Evolutionary conservation across 2,888 invertebrate genomes (phyloP).

Genomic region (Scaptomyza flava): DNA sequence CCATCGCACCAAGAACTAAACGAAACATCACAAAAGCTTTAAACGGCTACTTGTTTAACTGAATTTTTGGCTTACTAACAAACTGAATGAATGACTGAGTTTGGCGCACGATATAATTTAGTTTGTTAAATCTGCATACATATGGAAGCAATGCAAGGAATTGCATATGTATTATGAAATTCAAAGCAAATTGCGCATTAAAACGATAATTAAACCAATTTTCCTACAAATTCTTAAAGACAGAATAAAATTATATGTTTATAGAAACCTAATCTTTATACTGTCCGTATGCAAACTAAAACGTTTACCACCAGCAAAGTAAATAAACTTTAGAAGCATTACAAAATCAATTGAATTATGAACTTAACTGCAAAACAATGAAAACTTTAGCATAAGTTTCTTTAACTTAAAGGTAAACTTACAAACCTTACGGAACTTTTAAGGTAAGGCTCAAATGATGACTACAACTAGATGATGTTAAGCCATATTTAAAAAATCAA

Average conservation of each 20-base stretch:
- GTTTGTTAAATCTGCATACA: constrained; percentile 5
- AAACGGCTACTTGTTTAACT: neutral
- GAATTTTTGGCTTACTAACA: neutral
- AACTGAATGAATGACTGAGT: neutral
- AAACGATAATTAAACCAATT: neutral
- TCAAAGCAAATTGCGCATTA: neutral
- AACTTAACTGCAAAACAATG: neutral
- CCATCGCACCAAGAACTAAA: neutral
- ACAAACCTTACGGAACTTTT: no score
- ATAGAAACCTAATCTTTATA: neutral
- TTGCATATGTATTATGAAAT: constrained; percentile 37
- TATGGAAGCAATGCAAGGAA: constrained; percentile 12
- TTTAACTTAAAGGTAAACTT: no score
- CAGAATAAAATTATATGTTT: neutral
- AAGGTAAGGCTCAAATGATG: no score
- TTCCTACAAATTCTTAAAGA: no score
- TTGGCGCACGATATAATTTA: neutral
- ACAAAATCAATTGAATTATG: neutral
- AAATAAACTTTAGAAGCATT: neutral
- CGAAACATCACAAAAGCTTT: neutral
- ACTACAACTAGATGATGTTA: no score
- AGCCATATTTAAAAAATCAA: no score
- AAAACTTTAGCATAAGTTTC: neutral
- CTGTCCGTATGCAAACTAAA: neutral
- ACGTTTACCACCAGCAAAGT: neutral